These are phyloP conservation scores for Pelodytes ibericus DNA, from an alignment of 2,797 vertebrate genomes.

Conservation along the genomic window DNA sequence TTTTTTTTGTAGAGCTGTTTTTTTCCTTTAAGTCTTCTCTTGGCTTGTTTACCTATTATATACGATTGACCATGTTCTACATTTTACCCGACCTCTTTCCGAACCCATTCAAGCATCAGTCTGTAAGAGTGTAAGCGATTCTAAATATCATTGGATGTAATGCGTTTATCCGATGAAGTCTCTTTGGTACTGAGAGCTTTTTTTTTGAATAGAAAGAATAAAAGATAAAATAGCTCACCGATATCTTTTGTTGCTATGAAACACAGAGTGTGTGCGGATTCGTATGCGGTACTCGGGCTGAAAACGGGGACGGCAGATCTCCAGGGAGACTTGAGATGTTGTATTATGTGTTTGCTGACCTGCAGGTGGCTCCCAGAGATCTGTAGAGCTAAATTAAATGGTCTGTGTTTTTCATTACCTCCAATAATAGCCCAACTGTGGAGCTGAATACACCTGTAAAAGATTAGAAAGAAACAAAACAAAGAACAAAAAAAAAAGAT, in stretches of 20 bases:
- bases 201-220: not conserved
- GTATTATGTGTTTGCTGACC: not conserved
- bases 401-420: not conserved
- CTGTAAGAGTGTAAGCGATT: slow-evolving; percentile 24
- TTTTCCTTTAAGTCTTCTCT: not conserved
- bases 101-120: not conserved
- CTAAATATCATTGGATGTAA: slow-evolving; percentile 27
- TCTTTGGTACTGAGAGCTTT: not conserved
- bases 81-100: slow-evolving; percentile 13
- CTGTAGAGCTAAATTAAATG: not conserved
- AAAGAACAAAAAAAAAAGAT: too few species aligned
- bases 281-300: not conserved
- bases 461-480: too few species aligned
- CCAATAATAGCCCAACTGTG: slow-evolving; percentile 3
- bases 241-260: slow-evolving; percentile 25
- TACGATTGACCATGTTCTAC: not conserved
- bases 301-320: not conserved
- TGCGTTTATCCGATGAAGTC: slow-evolving; percentile 19
- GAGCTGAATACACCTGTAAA: not conserved
- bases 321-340: not conserved
- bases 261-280: slow-evolving; percentile 3
- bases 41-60: not conserved
- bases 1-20: not conserved
- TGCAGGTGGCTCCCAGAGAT: not conserved
- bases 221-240: not conserved